Evolutionary conservation across 2,888 invertebrate genomes (phyloP).

Genomic region (Halictus quadricinctus): DNA sequence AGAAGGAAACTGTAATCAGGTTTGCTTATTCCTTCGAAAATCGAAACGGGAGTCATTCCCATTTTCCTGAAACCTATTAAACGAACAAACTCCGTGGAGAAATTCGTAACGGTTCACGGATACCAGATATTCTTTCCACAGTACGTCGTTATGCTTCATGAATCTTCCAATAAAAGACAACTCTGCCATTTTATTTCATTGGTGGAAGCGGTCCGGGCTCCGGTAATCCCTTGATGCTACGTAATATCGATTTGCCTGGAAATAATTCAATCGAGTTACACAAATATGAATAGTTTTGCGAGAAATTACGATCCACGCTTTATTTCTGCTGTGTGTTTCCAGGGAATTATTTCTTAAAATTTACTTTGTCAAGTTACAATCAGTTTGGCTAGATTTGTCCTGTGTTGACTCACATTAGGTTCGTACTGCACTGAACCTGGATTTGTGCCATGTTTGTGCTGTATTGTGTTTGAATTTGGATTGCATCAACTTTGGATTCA

Average conservation of each 20-base stretch:
- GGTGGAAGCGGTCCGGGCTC: neutral
- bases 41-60: neutral
- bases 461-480: no score
- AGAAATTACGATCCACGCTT: neutral
- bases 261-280: neutral
- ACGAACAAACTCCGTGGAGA: neutral
- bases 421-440: neutral
- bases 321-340: neutral
- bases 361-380: neutral
- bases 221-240: neutral
- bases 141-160: neutral
- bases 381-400: no score
- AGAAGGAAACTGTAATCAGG: conserved; percentile 16
- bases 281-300: neutral
- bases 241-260: neutral
- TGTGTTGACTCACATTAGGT: neutral
- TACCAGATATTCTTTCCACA: neutral
- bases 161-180: conserved; percentile 6
- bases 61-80: neutral
- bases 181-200: neutral
- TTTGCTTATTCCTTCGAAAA: conserved; percentile 25
- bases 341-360: neutral
- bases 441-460: no score
- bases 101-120: neutral
- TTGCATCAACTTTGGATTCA: no score